These are phyloP conservation scores for Pseudopipra pipra DNA, from an alignment of 2,113 vertebrate genomes.

Conservation along the genomic window DNA sequence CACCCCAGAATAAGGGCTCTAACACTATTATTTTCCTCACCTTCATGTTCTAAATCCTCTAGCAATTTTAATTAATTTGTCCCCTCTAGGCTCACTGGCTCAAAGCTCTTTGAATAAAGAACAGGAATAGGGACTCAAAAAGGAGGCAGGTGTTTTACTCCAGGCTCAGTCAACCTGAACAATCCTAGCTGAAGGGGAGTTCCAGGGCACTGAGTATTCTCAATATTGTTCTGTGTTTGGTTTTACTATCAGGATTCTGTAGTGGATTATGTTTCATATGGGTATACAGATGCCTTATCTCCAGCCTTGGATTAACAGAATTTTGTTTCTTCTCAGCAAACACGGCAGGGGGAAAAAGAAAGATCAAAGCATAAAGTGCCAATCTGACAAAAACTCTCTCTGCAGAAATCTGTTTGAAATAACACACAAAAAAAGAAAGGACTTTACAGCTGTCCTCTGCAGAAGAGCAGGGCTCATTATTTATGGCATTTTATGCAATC, in stretches of 20 bases:
- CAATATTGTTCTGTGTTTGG: background rate
- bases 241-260: background rate
- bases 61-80: background rate
- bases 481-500: too few species aligned
- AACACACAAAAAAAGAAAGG: background rate
- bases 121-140: background rate
- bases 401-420: background rate
- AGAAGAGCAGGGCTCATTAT: background rate
- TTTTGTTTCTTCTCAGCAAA: background rate
- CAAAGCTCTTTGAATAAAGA: background rate
- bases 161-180: background rate
- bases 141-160: background rate
- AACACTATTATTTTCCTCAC: background rate
- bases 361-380: background rate
- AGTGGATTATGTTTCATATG: background rate
- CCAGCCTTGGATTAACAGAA: background rate
- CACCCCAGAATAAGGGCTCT: background rate
- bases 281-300: background rate
- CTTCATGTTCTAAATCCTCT: background rate
- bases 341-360: accelerated
- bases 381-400: background rate
- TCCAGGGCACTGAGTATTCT: background rate
- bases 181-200: background rate
- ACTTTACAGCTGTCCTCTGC: background rate
- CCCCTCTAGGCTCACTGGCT: background rate